These are phyloP conservation scores for Syrmaticus mikado DNA, from an alignment of 2,113 vertebrate species.

Conservation along the genomic window DNA sequence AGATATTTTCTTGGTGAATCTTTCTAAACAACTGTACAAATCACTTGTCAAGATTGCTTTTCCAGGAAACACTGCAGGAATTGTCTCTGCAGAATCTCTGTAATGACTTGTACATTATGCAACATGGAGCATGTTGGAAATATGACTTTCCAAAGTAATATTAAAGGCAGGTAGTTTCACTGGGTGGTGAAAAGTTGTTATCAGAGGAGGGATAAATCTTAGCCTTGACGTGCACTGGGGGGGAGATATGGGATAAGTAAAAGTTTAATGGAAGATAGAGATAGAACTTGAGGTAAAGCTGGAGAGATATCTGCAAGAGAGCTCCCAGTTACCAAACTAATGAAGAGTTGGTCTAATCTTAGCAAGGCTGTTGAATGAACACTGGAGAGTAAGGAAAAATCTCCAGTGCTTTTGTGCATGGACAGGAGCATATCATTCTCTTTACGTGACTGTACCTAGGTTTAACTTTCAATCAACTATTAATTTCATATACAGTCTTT, in stretches of 20 bases:
- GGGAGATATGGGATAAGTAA: not conserved
- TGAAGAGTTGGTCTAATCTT: accelerated
- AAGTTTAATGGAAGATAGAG: not conserved
- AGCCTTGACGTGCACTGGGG: accelerated
- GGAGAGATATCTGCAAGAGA: not conserved
- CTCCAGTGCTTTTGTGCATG: not conserved
- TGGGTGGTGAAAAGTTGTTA: not conserved
- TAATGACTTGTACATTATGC: not conserved
- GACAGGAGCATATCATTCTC: accelerated
- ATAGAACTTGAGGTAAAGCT: not conserved
- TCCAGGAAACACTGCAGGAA: not conserved
- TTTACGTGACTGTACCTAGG: not conserved
- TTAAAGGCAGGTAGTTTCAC: not conserved
- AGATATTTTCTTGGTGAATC: not conserved
- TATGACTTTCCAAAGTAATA: not conserved
- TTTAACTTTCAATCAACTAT: conserved; percentile 9
- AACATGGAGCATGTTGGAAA: not conserved
- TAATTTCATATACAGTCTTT: not conserved
- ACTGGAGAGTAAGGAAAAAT: not conserved
- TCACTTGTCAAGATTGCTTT: not conserved
- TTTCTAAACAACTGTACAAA: not conserved
- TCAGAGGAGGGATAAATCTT: not conserved
- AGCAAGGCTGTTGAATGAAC: not conserved
- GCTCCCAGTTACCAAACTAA: not conserved
- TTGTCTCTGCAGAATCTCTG: not conserved